phyloP scores from a whole-genome alignment of 2,797 vertebrate genomes.

The Cynodonichthys magdalenae region DNA sequence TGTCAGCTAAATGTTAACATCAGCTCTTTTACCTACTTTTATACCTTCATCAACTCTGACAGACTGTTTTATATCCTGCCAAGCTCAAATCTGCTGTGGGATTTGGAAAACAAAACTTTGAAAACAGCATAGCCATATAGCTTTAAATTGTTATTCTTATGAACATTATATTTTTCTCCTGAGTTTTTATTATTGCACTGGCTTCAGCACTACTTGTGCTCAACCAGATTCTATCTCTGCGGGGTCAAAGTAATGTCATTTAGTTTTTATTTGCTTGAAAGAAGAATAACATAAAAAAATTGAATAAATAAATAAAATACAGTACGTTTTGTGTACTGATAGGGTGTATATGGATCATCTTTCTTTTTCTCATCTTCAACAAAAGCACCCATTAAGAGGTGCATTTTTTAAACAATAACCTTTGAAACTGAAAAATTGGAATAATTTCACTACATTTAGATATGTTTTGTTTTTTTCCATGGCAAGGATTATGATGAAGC shows the following conservation, averaged over 20 bases:
- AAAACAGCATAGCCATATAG: slow-evolving; percentile 23
- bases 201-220: slow-evolving; percentile 3
- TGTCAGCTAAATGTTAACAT: slow-evolving; percentile 38
- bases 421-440: slow-evolving; percentile 44
- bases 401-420: slow-evolving; percentile 52
- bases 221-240: slow-evolving; percentile 26
- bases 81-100: slow-evolving; percentile 19
- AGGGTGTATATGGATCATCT: not conserved
- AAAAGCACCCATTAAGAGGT: slow-evolving; percentile 28
- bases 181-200: slow-evolving; percentile 56
- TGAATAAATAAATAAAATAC: slow-evolving; percentile 14
- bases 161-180: slow-evolving; percentile 47
- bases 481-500: slow-evolving; percentile 52
- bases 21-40: slow-evolving; percentile 21
- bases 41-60: slow-evolving; percentile 42
- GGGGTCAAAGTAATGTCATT: slow-evolving; percentile 32
- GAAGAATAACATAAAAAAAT: not conserved
- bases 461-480: slow-evolving; percentile 57
- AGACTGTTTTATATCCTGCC: slow-evolving; percentile 46
- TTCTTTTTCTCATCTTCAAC: slow-evolving; percentile 27
- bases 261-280: slow-evolving; percentile 29
- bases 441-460: slow-evolving; percentile 56
- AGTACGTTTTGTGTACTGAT: not conserved
- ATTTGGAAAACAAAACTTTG: slow-evolving; percentile 26
- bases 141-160: slow-evolving; percentile 46